A percentile compares a stretch with the other conserved stretches of the same genome.
Evolutionary conservation across 2,888 invertebrate genomes (phyloP).

Genomic region (Nineta flava): DNA sequence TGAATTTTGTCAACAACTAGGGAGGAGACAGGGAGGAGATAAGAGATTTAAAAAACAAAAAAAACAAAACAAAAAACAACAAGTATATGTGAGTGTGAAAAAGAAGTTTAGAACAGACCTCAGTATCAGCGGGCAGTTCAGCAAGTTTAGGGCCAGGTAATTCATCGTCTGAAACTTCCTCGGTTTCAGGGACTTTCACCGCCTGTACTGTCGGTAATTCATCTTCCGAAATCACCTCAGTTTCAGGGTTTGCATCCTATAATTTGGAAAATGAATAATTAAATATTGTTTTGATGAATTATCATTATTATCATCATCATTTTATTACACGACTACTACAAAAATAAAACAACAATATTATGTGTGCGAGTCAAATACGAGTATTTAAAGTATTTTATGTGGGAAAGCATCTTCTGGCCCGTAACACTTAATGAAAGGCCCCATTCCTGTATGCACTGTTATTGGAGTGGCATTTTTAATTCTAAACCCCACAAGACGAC

Average conservation of each 20-base stretch:
- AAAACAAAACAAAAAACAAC: no score
- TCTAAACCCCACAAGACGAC: neutral
- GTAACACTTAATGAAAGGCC: neutral
- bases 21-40: no score
- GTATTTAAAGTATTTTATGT: no score
- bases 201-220: constrained; percentile 57
- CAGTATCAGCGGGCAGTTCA: constrained; percentile 54
- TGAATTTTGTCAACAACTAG: neutral
- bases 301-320: no score
- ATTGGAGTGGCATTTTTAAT: neutral
- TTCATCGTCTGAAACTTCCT: constrained; percentile 66
- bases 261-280: constrained; percentile 8
- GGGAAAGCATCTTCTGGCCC: neutral
- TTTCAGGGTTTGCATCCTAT: constrained; percentile 50
- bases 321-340: no score
- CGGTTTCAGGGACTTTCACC: constrained; percentile 67
- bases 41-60: neutral
- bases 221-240: constrained; percentile 74
- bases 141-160: constrained; percentile 55
- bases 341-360: neutral
- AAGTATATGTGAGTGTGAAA: neutral
- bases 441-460: neutral
- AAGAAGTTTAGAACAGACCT: constrained; percentile 25
- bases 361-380: no score
- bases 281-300: neutral